These are phyloP conservation scores for Tamias sibiricus DNA, from an alignment of 2,113 vertebrate genomes.

Conservation along the genomic window DNA sequence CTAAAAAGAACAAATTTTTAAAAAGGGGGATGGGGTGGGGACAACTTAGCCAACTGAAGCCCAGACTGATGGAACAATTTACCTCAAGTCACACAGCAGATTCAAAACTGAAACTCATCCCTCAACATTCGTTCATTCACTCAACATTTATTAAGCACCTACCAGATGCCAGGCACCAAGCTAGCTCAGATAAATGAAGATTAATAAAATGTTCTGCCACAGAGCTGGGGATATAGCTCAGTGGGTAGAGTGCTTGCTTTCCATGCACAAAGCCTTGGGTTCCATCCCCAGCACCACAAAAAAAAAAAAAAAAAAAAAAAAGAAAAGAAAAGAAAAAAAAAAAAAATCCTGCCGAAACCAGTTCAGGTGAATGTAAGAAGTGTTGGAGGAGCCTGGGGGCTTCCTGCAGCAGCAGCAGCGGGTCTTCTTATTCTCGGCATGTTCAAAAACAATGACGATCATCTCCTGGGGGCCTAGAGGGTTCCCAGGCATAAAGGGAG, in stretches of 20 bases:
- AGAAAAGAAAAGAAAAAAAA: too few relatives aligned
- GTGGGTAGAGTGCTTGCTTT: too few relatives aligned
- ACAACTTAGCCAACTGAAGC: not conserved
- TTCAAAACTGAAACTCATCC: not conserved
- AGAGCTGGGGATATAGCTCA: too few relatives aligned
- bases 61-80: not conserved
- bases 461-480: not conserved
- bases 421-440: not conserved
- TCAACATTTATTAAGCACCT: not conserved
- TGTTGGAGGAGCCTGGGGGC: not conserved
- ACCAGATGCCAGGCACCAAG: not conserved
- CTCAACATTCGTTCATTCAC: not conserved
- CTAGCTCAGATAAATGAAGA: not conserved
- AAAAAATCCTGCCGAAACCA: too few relatives aligned
- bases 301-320: too few relatives aligned
- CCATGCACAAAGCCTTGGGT: too few relatives aligned
- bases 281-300: too few relatives aligned
- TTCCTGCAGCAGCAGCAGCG: not conserved
- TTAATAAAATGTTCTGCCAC: not conserved
- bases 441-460: not conserved
- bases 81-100: not conserved
- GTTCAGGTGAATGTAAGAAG: not conserved
- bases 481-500: not conserved
- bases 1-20: too few relatives aligned
- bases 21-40: not conserved